Evolutionary conservation across 2,888 invertebrate genomes (phyloP).

Genomic region (Drosophila trichaetosa): DNA sequence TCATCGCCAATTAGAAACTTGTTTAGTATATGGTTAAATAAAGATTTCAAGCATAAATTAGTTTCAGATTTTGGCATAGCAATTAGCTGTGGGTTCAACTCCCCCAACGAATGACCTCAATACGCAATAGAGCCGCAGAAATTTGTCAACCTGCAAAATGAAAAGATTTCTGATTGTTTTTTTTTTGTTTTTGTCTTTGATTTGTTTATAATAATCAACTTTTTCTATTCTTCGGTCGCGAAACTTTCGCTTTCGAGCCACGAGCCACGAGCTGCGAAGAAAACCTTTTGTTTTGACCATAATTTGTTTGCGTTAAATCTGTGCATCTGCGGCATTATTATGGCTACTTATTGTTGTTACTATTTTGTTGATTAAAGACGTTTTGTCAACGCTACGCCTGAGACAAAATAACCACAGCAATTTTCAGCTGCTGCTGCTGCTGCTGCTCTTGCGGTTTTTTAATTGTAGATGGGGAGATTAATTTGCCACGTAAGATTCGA

Average conservation of each 20-base stretch:
- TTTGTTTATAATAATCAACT: conserved; percentile 13
- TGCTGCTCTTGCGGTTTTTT: conserved; percentile 56
- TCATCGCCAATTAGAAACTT: conserved; percentile 44
- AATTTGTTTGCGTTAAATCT: conserved; percentile 48
- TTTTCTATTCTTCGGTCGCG: conserved; percentile 48
- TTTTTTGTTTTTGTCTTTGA: neutral
- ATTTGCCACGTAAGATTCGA: conserved; percentile 56
- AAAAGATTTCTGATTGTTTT: conserved; percentile 5
- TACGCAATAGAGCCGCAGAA: conserved; percentile 23
- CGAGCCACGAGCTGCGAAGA: neutral
- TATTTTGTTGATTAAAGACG: conserved; percentile 42
- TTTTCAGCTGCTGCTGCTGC: conserved; percentile 16
- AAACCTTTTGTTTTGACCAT: conserved; percentile 56
- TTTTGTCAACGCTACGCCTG: conserved; percentile 47
- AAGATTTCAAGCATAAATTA: conserved; percentile 44
- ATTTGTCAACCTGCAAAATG: conserved; percentile 49
- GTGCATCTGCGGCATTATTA: conserved; percentile 39
- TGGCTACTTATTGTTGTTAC: conserved; percentile 47
- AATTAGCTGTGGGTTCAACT: conserved; percentile 39
- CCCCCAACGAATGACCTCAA: conserved; percentile 68
- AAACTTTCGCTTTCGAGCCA: conserved; percentile 69
- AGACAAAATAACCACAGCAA: conserved; percentile 21
- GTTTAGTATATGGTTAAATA: conserved; percentile 19
- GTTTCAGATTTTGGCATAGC: conserved; percentile 20
- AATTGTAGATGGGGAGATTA: conserved; percentile 18